Evolutionary conservation across 2,888 invertebrate species (phyloP).

Genomic region (Seira musarum): DNA sequence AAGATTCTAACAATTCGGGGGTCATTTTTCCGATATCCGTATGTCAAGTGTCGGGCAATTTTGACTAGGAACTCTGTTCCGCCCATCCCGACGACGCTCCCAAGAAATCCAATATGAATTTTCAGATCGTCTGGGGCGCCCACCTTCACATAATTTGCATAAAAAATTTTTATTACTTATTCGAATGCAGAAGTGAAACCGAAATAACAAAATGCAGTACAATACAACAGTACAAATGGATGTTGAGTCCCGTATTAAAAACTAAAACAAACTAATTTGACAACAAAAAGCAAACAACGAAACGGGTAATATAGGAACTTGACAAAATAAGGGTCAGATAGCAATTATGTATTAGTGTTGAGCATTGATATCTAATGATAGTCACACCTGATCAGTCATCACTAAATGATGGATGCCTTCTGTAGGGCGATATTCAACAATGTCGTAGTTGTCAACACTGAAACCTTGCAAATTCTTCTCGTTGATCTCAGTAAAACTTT

Average conservation of each 20-base stretch:
- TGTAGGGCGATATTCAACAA: slow-evolving; percentile 61
- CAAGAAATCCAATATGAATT: slow-evolving; percentile 87
- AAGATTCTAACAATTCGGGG: slow-evolving; percentile 79
- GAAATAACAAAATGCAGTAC: slow-evolving; percentile 22
- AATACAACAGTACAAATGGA: no score
- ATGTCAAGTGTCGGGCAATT: slow-evolving; percentile 85
- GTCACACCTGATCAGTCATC: slow-evolving; percentile 63
- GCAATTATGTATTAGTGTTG: no score
- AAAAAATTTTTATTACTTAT: slow-evolving; percentile 40
- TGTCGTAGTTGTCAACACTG: slow-evolving; percentile 62
- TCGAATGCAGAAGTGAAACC: slow-evolving; percentile 33
- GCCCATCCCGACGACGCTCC: slow-evolving; percentile 87
- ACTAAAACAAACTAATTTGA: slow-evolving; percentile 38
- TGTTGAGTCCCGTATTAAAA: no score
- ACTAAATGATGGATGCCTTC: slow-evolving; percentile 58
- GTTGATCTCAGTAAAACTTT: slow-evolving; percentile 74
- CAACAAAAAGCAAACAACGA: slow-evolving; percentile 12
- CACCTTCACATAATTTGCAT: slow-evolving; percentile 75
- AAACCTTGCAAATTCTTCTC: slow-evolving; percentile 55
- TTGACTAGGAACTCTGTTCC: slow-evolving; percentile 89
- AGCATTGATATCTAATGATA: not conserved
- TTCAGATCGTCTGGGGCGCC: slow-evolving; percentile 86
- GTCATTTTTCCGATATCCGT: slow-evolving; percentile 81
- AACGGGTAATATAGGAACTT: no score
- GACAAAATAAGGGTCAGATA: not conserved